phyloP scores from a whole-genome alignment of 2,797 vertebrate species.

The Arremon aurantiirostris region DNA sequence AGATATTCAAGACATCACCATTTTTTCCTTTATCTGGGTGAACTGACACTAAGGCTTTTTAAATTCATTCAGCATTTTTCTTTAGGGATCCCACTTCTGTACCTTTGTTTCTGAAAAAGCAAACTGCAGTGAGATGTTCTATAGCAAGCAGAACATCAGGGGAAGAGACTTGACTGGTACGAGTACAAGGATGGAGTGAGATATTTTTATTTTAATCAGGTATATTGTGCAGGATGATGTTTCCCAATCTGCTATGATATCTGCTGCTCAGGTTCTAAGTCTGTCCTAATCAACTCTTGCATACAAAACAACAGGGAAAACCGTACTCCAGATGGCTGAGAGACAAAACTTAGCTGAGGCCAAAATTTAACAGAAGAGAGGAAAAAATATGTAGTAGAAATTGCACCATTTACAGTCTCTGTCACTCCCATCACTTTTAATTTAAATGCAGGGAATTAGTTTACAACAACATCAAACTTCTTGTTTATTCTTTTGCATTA shows the following conservation, averaged over 20 bases:
- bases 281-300: background rate
- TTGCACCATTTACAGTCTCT: background rate
- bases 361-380: background rate
- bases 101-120: background rate
- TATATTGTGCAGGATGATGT: background rate
- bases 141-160: background rate
- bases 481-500: background rate
- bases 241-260: background rate
- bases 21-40: background rate
- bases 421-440: background rate
- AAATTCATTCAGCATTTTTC: background rate
- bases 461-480: background rate
- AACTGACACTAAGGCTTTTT: background rate
- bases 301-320: background rate
- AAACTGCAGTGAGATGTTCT: background rate
- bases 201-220: conserved; percentile 7
- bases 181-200: background rate
- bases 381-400: background rate
- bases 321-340: background rate
- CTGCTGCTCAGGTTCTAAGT: background rate
- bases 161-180: background rate
- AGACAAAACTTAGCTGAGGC: background rate
- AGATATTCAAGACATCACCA: background rate
- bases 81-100: background rate
- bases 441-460: background rate